Conservation (phyloP, 2,888 invertebrate species). For the Ariolimax columbianus region DNA sequence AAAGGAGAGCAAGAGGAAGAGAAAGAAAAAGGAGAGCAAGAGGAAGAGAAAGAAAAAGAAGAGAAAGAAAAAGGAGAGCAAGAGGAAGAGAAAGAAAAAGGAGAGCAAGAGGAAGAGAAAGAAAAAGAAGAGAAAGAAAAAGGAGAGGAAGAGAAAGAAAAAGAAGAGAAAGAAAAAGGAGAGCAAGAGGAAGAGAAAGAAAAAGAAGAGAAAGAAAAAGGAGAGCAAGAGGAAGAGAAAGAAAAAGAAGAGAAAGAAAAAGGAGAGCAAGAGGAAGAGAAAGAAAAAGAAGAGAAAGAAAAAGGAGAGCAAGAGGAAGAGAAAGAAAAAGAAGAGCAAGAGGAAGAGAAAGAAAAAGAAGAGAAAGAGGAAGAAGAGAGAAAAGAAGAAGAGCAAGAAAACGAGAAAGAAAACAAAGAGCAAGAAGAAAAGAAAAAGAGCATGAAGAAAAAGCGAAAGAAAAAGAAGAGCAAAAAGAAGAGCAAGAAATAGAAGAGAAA, state of each 20-base stretch:
- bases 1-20: not conserved
- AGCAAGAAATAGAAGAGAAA: not conserved
- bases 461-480: not conserved
- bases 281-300: not conserved
- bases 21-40: not conserved
- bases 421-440: not conserved
- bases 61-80: not conserved
- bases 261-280: not conserved
- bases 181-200: not conserved
- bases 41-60: not conserved
- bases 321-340: not conserved
- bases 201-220: not conserved
- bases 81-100: not conserved
- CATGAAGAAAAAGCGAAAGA: not conserved
- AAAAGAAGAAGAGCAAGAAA: not conserved
- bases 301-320: not conserved
- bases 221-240: not conserved
- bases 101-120: not conserved
- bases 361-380: not conserved
- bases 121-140: not conserved
- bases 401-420: not conserved
- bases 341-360: not conserved
- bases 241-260: not conserved
- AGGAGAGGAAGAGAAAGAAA: not conserved
- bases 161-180: not conserved